Conservation (phyloP, 2,888 invertebrate genomes). For the Bedellia somnulentella region DNA sequence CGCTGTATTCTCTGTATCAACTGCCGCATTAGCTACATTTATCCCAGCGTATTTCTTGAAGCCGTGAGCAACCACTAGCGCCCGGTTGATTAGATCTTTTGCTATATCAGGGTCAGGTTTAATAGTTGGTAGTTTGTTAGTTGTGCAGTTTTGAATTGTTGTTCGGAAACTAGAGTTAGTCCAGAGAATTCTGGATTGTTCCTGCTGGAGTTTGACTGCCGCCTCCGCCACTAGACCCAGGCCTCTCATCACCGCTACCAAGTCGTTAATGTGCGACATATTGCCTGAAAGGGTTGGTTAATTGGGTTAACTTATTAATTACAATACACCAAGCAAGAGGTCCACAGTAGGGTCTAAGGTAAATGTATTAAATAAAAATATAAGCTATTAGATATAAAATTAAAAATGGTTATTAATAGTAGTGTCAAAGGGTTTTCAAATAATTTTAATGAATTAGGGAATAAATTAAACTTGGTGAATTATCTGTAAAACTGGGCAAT, state of each 20-base stretch:
- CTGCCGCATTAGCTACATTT: conserved; percentile 28
- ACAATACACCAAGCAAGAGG: no score
- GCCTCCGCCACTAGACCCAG: conserved; percentile 69
- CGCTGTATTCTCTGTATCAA: conserved; percentile 15
- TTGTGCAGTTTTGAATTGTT: conserved; percentile 24
- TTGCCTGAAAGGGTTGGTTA: conserved; percentile 16
- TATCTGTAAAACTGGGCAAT: no score
- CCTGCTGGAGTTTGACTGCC: conserved; percentile 66
- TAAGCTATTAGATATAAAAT: no score
- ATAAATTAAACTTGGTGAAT: no score
- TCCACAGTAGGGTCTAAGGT: no score
- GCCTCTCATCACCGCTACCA: conserved; percentile 69
- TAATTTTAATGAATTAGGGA: no score
- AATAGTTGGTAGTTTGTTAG: conserved; percentile 26
- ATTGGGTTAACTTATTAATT: conserved; percentile 13
- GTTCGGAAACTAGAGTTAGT: conserved; percentile 70
- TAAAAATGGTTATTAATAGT: no score
- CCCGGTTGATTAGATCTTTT: conserved; percentile 60
- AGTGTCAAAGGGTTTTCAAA: no score
- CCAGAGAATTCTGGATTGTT: conserved; percentile 63
- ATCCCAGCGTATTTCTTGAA: conserved; percentile 61
- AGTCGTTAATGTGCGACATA: conserved; percentile 66
- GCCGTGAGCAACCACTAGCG: conserved; percentile 72
- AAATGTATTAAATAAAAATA: no score
- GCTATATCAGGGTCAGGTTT: conserved; percentile 25